Conservation (phyloP, 2,888 invertebrate genomes). For the Orchesellides sinensis region DNA sequence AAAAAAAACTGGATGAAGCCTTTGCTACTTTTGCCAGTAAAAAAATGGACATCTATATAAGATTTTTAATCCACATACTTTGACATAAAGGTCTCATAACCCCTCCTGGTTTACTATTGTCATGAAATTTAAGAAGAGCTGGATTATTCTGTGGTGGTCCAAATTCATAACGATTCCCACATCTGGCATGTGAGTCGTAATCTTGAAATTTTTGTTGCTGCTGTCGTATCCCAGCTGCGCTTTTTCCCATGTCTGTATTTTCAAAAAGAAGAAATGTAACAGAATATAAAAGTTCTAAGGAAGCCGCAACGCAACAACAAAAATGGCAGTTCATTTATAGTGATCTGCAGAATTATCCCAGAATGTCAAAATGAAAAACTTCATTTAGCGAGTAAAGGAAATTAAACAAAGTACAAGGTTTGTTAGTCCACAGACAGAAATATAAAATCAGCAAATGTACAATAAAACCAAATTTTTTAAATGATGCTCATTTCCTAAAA, state of each 20-base stretch:
- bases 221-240: constrained; percentile 51
- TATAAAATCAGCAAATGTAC: constrained; percentile 7
- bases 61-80: constrained; percentile 20
- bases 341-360: background rate
- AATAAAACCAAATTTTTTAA: background rate
- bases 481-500: constrained; percentile 16
- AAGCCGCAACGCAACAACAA: background rate
- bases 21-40: too few species aligned
- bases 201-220: constrained; percentile 69
- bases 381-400: too few species aligned
- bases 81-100: constrained; percentile 38
- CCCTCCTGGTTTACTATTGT: constrained; percentile 35
- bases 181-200: constrained; percentile 70
- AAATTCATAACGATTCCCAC: constrained; percentile 72
- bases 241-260: constrained; percentile 31
- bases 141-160: constrained; percentile 55
- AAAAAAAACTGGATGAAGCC: too few species aligned
- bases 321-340: constrained; percentile 2
- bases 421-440: too few species aligned
- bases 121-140: constrained; percentile 42
- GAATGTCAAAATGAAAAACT: background rate
- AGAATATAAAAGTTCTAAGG: background rate
- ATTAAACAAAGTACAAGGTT: background rate
- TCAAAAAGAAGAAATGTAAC: constrained; percentile 4
- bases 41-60: too few species aligned